These are phyloP conservation scores for Girardia tigrina DNA, from an alignment of 2,888 invertebrate genomes.

Conservation along the genomic window DNA sequence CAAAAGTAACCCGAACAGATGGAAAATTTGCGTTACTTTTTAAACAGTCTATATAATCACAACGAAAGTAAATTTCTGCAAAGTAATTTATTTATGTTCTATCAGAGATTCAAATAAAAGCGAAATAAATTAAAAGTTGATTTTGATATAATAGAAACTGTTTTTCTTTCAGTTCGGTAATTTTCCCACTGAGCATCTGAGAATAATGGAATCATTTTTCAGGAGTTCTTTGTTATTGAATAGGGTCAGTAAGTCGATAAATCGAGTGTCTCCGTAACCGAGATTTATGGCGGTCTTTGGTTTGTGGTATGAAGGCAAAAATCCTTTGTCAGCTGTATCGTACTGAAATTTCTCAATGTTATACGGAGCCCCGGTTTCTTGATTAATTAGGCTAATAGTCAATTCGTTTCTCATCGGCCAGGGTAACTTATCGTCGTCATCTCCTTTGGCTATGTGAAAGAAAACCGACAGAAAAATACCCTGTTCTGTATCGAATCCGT, in stretches of 20 bases:
- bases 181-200: not conserved
- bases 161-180: too few relatives aligned
- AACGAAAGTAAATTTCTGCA: too few relatives aligned
- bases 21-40: too few relatives aligned
- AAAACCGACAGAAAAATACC: not conserved
- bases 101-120: too few relatives aligned
- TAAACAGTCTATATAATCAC: too few relatives aligned
- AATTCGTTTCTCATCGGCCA: constrained; percentile 4
- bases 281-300: not conserved
- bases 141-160: too few relatives aligned
- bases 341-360: not conserved
- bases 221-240: not conserved
- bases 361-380: not conserved
- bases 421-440: not conserved
- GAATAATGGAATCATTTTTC: constrained; percentile 11
- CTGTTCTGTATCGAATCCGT: constrained; percentile 6
- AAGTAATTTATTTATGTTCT: too few relatives aligned
- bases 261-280: not conserved
- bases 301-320: not conserved
- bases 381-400: not conserved
- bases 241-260: not conserved
- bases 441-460: not conserved
- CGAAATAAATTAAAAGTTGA: too few relatives aligned
- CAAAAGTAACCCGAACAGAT: too few relatives aligned
- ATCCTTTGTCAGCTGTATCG: not conserved